Conservation (phyloP, 2,113 vertebrate species). For the Passer montanus region DNA sequence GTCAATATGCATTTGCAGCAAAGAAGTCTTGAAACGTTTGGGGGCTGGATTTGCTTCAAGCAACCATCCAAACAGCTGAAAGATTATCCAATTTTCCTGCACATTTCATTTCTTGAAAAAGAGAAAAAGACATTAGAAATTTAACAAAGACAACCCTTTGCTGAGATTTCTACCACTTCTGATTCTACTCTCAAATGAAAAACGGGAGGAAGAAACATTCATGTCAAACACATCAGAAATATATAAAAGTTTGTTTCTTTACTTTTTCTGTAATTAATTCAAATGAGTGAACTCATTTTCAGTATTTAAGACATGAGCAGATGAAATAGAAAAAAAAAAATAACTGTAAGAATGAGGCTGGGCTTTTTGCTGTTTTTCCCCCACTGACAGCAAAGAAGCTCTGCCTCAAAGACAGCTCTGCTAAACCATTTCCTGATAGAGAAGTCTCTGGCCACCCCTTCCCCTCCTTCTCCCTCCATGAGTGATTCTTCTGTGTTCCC, state of each 20-base stretch:
- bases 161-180: not conserved
- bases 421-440: not conserved
- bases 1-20: not conserved
- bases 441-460: not conserved
- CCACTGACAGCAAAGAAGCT: not conserved
- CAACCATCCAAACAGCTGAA: not conserved
- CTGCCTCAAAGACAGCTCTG: not conserved
- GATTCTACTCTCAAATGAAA: not conserved
- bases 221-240: not conserved
- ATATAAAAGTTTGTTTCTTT: not conserved
- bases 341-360: not conserved
- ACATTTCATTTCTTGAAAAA: not conserved
- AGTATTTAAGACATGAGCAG: not conserved
- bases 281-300: not conserved
- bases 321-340: not conserved
- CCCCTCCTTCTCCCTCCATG: not conserved
- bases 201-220: not conserved
- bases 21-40: not conserved
- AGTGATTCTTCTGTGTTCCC: not conserved
- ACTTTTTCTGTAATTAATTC: not conserved
- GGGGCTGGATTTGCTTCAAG: not conserved
- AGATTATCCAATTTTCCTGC: not conserved
- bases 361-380: not conserved
- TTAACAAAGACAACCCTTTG: not conserved
- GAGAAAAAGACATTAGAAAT: not conserved